Evolutionary conservation across 2,797 vertebrate species (phyloP).

Genomic region (Tympanoctomys barrerae): DNA sequence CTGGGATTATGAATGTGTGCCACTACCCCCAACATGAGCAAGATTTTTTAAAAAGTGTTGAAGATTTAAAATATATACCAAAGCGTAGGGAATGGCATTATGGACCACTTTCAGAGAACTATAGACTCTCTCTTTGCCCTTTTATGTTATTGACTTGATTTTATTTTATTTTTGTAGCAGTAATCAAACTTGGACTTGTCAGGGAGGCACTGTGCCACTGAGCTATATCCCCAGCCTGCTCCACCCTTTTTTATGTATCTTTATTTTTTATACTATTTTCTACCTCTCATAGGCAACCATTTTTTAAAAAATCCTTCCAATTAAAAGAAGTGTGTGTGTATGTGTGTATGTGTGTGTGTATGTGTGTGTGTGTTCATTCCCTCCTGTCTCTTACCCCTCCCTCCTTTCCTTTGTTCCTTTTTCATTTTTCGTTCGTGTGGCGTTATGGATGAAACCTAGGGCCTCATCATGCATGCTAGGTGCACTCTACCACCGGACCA

Average conservation of each 20-base stretch:
- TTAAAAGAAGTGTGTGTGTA: neutral
- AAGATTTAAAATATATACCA: neutral
- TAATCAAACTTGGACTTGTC: too few relatives aligned
- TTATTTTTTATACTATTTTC: neutral
- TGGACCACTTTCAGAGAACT: neutral
- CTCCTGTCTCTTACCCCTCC: neutral
- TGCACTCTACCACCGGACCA: neutral
- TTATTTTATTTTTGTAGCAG: too few relatives aligned
- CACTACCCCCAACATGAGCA: neutral
- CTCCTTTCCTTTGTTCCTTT: neutral
- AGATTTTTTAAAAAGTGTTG: neutral
- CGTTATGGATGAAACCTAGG: neutral
- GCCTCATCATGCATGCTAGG: neutral
- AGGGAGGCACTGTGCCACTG: too few relatives aligned
- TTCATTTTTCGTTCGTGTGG: neutral
- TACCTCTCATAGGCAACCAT: neutral
- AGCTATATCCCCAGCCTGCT: too few relatives aligned
- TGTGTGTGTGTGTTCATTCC: neutral
- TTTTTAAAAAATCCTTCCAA: neutral
- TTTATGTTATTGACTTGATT: neutral
- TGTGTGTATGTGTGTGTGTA: neutral
- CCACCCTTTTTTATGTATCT: too few relatives aligned
- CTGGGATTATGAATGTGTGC: neutral
- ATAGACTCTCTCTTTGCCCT: neutral
- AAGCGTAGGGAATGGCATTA: neutral